A percentile compares a stretch with the other conserved stretches of the same genome.
Evolutionary conservation across 1,140 invertebrate species (phyloP).

Genomic region (Drosophila kohkoa): DNA sequence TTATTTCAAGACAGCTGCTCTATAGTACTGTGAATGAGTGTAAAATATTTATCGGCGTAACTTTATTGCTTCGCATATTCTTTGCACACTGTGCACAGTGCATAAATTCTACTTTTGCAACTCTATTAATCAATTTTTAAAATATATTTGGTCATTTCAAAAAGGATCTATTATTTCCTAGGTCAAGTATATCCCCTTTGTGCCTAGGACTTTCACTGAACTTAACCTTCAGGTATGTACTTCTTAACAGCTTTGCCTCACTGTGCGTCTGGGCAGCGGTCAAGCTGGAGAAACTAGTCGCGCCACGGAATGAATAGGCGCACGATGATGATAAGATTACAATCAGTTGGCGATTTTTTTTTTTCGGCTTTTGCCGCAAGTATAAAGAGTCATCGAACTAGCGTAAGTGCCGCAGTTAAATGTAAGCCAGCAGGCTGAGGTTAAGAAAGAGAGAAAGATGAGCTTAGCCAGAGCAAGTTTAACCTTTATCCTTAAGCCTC

Average conservation of each 20-base stretch:
- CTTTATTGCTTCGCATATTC: too few relatives aligned
- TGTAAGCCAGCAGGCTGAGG: not conserved
- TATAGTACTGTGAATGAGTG: too few relatives aligned
- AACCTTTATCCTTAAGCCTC: not conserved
- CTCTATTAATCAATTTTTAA: too few relatives aligned
- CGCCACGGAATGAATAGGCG: not conserved
- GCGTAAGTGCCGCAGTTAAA: conserved; percentile 9
- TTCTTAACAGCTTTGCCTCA: not conserved
- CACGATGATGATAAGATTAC: conserved; percentile 16
- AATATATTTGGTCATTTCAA: too few relatives aligned
- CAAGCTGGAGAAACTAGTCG: conserved; percentile 3
- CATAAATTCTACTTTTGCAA: too few relatives aligned
- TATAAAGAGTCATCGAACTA: conserved; percentile 22
- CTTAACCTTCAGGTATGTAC: not conserved
- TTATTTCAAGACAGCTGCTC: too few relatives aligned
- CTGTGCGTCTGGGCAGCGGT: conserved; percentile 7
- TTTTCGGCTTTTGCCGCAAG: not conserved
- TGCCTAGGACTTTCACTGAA: not conserved
- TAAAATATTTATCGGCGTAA: too few relatives aligned
- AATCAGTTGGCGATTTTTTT: not conserved
- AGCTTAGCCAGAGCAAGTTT: not conserved
- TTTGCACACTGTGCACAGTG: too few relatives aligned
- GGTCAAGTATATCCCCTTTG: too few relatives aligned
- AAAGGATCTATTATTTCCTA: too few relatives aligned
- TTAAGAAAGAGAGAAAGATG: not conserved